phyloP scores from a whole-genome alignment of 1,140 invertebrate species.

The Brachionus koreanus region DNA sequence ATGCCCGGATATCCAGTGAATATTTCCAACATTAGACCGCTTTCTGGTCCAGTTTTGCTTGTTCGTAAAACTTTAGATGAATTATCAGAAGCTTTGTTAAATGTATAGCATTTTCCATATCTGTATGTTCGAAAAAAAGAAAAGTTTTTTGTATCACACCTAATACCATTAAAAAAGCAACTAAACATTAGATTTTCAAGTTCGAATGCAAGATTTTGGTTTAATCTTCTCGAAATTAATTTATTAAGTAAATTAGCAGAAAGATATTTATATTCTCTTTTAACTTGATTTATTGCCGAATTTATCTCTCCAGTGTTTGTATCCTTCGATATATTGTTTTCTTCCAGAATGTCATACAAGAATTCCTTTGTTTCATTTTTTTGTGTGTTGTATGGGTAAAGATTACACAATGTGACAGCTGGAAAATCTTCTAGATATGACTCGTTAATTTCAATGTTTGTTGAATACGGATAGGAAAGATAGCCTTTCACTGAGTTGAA shows the following conservation, averaged over 20 bases:
- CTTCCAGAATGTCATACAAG: neutral
- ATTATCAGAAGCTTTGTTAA: neutral
- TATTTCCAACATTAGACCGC: conserved; percentile 9
- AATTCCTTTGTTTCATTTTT: neutral
- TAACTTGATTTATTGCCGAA: neutral
- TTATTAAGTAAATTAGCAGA: neutral
- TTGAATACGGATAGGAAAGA: neutral
- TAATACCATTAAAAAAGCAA: conserved; percentile 9
- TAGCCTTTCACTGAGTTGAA: neutral
- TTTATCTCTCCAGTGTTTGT: neutral
- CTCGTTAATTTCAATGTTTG: neutral
- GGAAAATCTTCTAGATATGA: conserved; percentile 8
- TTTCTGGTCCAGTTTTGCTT: conserved; percentile 20
- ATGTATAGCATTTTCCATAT: conserved; percentile 5
- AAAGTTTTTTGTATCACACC: neutral
- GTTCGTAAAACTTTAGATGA: neutral
- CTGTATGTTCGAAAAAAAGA: neutral
- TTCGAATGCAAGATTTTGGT: neutral
- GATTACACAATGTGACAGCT: conserved; percentile 25
- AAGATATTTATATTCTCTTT: neutral
- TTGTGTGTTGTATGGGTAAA: conserved; percentile 1
- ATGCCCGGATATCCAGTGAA: neutral
- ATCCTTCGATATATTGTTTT: neutral
- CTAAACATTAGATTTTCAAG: neutral
- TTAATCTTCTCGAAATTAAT: neutral